Evolutionary conservation across 2,888 invertebrate species (phyloP), one percentile per base, ranked within the genome.

Genomic region (Nycteola revayana): DNA sequence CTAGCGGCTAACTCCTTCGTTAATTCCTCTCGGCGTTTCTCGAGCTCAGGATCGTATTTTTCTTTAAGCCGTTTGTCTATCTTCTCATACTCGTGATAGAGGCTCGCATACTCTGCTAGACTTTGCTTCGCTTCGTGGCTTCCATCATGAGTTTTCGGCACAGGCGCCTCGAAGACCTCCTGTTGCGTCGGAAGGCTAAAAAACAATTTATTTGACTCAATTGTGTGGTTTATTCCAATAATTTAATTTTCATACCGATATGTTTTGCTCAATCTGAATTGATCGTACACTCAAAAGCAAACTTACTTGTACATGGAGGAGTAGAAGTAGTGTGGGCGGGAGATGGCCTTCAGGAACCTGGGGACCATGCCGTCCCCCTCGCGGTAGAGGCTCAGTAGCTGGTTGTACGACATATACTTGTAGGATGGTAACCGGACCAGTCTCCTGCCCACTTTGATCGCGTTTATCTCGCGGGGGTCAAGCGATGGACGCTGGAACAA

Each of bases 301-400:
- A 66, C 82, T 82, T 55, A 87, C 86, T 83, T 82, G 59, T 81
- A 83, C 82, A 81, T 81, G 1, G 85, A 82, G 0, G 81, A 79
- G 57, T 82, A 84, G 56, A 81, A 82, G 56, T 75, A 82, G 45
- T 82, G 78, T 0, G 85, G 81, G 0, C 80, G 70, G 32, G 66
- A 73, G 45, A 79, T 71, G 4, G 83, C 72, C 9, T 76, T 68
- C 21, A 87, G 69, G 58, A 84, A 86, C 1, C 80, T 58, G 1
- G 86, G 71, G 32, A 86, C 83, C 67, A 84, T 73, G 33, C 84
- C 85, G 22, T 87, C 85, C 0, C 84, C 81, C 49, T 84, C 76
- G 3, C 84, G 73, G 59, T 78, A 86, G 42, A 85, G 28, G 9
- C 42, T 54, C 24, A 88, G 61, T 36, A 86, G 55, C 0, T 80